Base-by-base conservation (phyloP, 2,113 vertebrate genomes). In the Lagopus leucura region DNA sequence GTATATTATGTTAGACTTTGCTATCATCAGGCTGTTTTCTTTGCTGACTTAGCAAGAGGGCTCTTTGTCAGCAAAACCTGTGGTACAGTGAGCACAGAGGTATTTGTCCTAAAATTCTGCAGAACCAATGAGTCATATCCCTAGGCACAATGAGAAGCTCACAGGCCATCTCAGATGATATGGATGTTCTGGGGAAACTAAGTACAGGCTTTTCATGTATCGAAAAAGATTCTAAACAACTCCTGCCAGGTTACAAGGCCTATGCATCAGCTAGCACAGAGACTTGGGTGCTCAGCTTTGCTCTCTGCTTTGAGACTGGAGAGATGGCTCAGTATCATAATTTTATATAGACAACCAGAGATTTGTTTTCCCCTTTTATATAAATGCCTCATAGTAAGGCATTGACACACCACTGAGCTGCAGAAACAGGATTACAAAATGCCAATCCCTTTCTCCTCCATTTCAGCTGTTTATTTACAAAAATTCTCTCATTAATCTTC, bases 371-470 rank as follows among this genome's bases (percentile, higher is more conserved):
- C 20, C 48, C 34, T 86, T 94, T 92, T 79, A 95, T 91, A 60
- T 89, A 87, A 91, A 87, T 70, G 77, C 61, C 82, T 90, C 58
- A 67, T 48, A 89, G 34, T n/a, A 25, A 63, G 72, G 71, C 38
- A 77, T 25, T 21, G 57, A 74, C 71, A 92, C 57, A 74, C 22
- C 55, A 95, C 71, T 63, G 61, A 92, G 90, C 88, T 94, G 80
- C 73, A 86, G 75, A 94, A 94, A 96, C 17, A 91, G 72, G 87
- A 96, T 96, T 96, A 92, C 61, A 86, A 64, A 90, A 73, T 84
- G 66, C 48, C 69, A 30, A 67, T 72, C 72, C 55, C 3, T 12
- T 38, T 78, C 73, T 92, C 38, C 50, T 50, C n/a, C 54, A 45
- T 90, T 55, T 79, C 77, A 87, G 70, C 50, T 89, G 21, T 77